Base-by-base conservation (phyloP, 2,113 vertebrate species). In the Glareola pratincola region DNA sequence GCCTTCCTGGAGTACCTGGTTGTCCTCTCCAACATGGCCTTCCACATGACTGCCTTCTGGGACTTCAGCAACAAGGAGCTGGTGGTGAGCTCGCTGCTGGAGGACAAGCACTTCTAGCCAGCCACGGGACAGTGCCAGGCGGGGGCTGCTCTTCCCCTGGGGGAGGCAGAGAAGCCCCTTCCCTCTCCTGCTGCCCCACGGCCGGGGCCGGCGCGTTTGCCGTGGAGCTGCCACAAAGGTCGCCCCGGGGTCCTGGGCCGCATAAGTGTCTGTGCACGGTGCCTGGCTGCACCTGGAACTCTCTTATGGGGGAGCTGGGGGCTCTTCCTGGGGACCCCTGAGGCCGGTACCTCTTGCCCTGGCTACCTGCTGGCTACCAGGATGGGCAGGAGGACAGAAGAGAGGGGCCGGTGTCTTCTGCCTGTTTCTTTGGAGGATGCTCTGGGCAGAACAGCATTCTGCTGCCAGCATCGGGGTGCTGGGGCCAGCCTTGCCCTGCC, bases 1-100 rank as follows among this genome's bases (percentile, higher is more conserved):
- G 99, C 99, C 69, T 91, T 99, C 96, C 98, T 99, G 98, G 99
- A 99, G 97, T 99, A 99, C 97, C 97, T 99, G 37, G 98, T 99
- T 30, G 99, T 99, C 43, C 97, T 99, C 41, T 99, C 98, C 98
- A 99, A 99, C 97, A 99, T 99, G 99, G 99, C 98, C 47, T 99
- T 99, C 98, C 99, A 99, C 98, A 98, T 99, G 98, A 99, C 99
- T 8, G 99, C 99, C 29, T 98, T 99, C 96, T 99, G 98, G 99
- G 99, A 99, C 97, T 99, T 99, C 30, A 98, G 98, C 80, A 99
- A 98, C 98, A 98, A 98, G 90, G 99, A 99, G 81, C 98, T 99
- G 92, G 97, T 99, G 95, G 96, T 99, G 89, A 96, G 98, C 95
- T 99, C 99, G 3, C 98, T 98, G 77, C 97, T 97, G 50, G 99